Conservation (phyloP, 2,113 vertebrate genomes). For the Sebastes schlegelii region DNA sequence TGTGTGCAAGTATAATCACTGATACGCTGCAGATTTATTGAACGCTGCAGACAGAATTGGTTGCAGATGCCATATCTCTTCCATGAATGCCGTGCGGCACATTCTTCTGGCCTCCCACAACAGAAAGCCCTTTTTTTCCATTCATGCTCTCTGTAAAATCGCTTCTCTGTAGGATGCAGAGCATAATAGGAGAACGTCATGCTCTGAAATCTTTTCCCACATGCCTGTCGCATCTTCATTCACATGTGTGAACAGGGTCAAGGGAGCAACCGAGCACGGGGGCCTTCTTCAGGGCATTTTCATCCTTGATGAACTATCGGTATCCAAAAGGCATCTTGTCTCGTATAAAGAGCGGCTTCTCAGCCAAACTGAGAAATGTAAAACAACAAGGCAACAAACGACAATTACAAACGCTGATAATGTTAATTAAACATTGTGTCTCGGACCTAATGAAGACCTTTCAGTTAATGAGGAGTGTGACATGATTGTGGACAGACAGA, state of each 20-base stretch:
- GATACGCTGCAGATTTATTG: conserved; percentile 62
- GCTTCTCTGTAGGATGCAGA: conserved; percentile 54
- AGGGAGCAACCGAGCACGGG: conserved; percentile 22
- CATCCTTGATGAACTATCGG: conserved; percentile 43
- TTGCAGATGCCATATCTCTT: conserved; percentile 59
- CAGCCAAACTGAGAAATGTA: conserved; percentile 67
- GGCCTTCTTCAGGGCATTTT: conserved; percentile 28
- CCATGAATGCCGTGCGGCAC: conserved; percentile 36
- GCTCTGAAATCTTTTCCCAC: conserved; percentile 63
- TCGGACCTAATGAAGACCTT: conserved; percentile 75
- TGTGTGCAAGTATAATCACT: conserved; percentile 7
- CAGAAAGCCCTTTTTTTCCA: conserved; percentile 52
- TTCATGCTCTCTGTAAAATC: conserved; percentile 58
- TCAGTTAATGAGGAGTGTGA: conserved; percentile 74
- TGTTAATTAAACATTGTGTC: conserved; percentile 75
- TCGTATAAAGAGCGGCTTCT: conserved; percentile 38
- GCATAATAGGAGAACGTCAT: conserved; percentile 43
- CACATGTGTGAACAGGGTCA: conserved; percentile 54
- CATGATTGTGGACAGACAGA: conserved; percentile 69
- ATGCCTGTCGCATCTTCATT: conserved; percentile 61
- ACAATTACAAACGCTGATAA: conserved; percentile 72
- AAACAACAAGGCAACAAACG: conserved; percentile 77
- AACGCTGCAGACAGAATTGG: conserved; percentile 49
- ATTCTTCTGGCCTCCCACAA: conserved; percentile 46
- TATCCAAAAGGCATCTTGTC: conserved; percentile 51